Base-by-base conservation (phyloP, 2,888 invertebrate genomes). In the Villa cingulata region DNA sequence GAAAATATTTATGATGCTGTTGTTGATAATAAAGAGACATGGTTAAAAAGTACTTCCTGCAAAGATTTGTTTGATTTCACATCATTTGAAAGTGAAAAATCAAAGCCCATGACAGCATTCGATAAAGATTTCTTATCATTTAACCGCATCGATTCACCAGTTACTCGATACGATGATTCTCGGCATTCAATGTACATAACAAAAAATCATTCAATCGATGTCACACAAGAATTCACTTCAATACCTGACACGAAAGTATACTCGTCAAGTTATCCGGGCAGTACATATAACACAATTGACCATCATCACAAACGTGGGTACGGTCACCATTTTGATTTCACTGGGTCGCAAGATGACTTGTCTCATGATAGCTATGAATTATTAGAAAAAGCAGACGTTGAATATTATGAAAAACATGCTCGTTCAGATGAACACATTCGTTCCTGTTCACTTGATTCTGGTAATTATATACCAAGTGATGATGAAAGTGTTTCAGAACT, bases 361-460 rank as follows among this genome's bases (percentile, higher is more conserved):
- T 86, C 88, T 32, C 88, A 89, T 65, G 89, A 89, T 65, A 88
- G 87, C 59, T 89, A 89, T 65, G 89, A 89, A 64, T 70, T 89
- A 20, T 72, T 88, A 51, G 87, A 88, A 64, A 82, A 83, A 61
- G 78, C 78, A 57, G 82, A 69, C 48, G 62, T 63, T 50, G 66
- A 64, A 49, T 62, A 65, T 56, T 66, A 65, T 51, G 61, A 62
- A 37, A 62, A 62, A 41, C 57, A 62, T 46, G 62, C 68, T 45
- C 65, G 66, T 36, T 66, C 70, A n/a, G 64, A 66, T 53, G 70
- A 68, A 45, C 73, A 72, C 58, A 73, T 75, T 53, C 75, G 83
- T 55, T 83, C 83, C 45, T 82, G 82, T 61, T 83, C 83, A 53
- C 72, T 84, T 48, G 84, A 84, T 66, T 85, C 84, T 3, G 83